These are phyloP conservation scores for Lethenteron camtschaticum DNA, from an alignment of 2,113 vertebrate species.

Conservation along the genomic window DNA sequence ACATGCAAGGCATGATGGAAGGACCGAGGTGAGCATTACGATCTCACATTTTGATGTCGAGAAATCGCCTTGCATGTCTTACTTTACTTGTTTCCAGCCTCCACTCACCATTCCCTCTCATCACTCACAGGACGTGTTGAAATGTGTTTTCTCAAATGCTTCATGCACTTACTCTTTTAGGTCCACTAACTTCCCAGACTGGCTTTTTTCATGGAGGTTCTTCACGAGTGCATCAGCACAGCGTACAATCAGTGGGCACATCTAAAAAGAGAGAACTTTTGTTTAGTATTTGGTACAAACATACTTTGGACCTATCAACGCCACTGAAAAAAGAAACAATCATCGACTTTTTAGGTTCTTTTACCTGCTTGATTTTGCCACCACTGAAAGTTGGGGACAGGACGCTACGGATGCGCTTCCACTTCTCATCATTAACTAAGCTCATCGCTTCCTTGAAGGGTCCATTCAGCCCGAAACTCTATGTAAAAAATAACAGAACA, in stretches of 20 bases:
- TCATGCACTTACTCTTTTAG: constrained; percentile 35
- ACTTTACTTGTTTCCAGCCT: not conserved
- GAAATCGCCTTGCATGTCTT: not conserved
- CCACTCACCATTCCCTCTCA: not conserved
- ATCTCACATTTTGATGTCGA: not conserved
- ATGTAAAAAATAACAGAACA: constrained; percentile 3
- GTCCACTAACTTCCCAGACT: constrained; percentile 13
- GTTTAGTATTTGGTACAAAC: too few species aligned
- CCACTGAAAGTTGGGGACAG: constrained; percentile 35
- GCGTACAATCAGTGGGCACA: constrained; percentile 37
- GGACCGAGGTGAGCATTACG: too few species aligned
- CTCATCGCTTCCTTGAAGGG: constrained; percentile 19
- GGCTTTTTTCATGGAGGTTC: constrained; percentile 18
- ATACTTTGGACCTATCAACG: too few species aligned
- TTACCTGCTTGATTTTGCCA: constrained; percentile 28
- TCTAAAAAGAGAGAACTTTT: constrained; percentile 20
- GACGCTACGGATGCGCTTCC: constrained; percentile 27
- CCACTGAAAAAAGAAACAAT: too few species aligned
- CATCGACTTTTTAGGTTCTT: too few species aligned
- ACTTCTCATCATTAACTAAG: constrained; percentile 22
- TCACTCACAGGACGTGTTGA: not conserved
- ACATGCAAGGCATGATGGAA: too few species aligned
- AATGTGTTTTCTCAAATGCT: not conserved
- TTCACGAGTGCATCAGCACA: constrained; percentile 24
- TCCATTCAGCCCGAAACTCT: constrained; percentile 9